Base-by-base conservation (phyloP, 2,888 invertebrate genomes). In the Acanthopleura granulata region DNA sequence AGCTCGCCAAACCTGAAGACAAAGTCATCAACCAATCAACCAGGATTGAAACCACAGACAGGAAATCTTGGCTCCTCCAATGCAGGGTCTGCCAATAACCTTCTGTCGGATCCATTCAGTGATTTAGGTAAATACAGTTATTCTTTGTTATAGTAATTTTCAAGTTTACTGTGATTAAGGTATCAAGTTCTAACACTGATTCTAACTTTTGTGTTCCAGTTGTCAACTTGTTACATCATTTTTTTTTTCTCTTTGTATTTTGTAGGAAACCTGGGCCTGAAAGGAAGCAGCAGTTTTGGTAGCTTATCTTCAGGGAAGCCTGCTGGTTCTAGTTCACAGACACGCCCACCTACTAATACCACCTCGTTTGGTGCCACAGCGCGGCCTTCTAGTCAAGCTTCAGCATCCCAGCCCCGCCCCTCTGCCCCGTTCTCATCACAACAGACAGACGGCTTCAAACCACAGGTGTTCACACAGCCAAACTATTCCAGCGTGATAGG, bases 71-170 rank as follows among this genome's bases (percentile, higher is more conserved):
- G 66, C 15, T 27, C 16, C 29, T 27, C 66, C 25, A 27, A 30
- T n/a, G 62, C 15, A 29, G 27, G 72, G 29, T 27, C 66, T 16
- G 29, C 66, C 22, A 66, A 66, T 27, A 66, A 66, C 29, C 77
- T 81, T 11, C 80, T 79, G 49, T 77, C 80, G 49, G 89, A 89
- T 79, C 88, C 88, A 22, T 89, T 89, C 84, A 86, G 86, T 49
- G 87, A 86, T 57, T 77, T 89, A 62, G 88, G 89, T 89, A 77
- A 79, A 82, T 73, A 40, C 9, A 40, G 40, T 40, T 9, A 40
- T 40, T 6, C 50, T 62, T 62, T 40, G 11, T 49, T 62, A 16
- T 40, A 14, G 25, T 51, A 49, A 25, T 25, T 9, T 9, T 40
- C 3, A 40, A 6, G 40, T 40, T 40, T 40, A 40, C 3, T 40